These are phyloP conservation scores for Cololabis saira DNA, from an alignment of 2,113 vertebrate genomes.

Conservation along the genomic window DNA sequence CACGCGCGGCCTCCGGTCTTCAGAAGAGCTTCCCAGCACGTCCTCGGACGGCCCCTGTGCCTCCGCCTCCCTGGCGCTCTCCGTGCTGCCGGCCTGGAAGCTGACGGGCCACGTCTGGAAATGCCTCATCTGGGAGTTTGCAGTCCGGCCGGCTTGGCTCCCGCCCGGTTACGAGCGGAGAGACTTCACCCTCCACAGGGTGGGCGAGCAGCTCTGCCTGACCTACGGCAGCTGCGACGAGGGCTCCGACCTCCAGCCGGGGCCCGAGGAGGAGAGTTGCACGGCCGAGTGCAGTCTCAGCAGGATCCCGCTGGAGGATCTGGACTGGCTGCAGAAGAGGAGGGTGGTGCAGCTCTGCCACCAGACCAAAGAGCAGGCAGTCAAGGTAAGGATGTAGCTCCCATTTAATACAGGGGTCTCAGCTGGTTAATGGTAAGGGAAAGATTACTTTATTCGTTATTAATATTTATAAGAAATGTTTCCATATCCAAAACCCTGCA, in stretches of 20 bases:
- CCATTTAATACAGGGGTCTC: no score
- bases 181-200: conserved; percentile 83
- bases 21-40: conserved; percentile 66
- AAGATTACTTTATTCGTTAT: no score
- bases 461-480: no score
- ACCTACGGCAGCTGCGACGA: conserved; percentile 70
- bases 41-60: conserved; percentile 56
- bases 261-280: conserved; percentile 53
- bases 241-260: conserved; percentile 52
- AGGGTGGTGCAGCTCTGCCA: conserved; percentile 89
- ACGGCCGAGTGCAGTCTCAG: conserved; percentile 81
- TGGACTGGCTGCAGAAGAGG: conserved; percentile 96
- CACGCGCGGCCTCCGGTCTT: not conserved
- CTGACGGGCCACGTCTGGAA: conserved; percentile 84
- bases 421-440: no score
- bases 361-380: conserved; percentile 70
- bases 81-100: conserved; percentile 70
- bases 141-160: conserved; percentile 74
- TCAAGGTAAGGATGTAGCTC: conserved; percentile 84
- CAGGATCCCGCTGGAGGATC: conserved; percentile 85
- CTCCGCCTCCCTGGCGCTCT: conserved; percentile 77
- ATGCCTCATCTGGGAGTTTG: conserved; percentile 88
- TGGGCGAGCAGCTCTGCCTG: conserved; percentile 80
- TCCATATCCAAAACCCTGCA: no score
- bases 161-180: conserved; percentile 64